Conservation (phyloP, 2,113 vertebrate genomes). For the chimpanzee (Pan troglodytes) region NHGRI_mPanTro3-v2.1_pri NC_072410.2:117022001-117022500, state of each 20-base stretch:
- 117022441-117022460: not conserved
- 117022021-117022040: slow-evolving; percentile 63
- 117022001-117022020: slow-evolving; percentile 39
- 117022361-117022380: not conserved
- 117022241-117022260: not conserved
- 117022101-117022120: slow-evolving; percentile 70
- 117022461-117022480: not conserved
- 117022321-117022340: slow-evolving; percentile 43
- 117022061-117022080: not conserved
- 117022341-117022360: slow-evolving; percentile 1
- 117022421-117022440: not conserved
- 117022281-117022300: slow-evolving; percentile 25
- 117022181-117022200: slow-evolving; percentile 76
- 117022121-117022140: slow-evolving; percentile 74
- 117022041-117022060: slow-evolving; percentile 34
- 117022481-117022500: not conserved
- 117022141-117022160: slow-evolving; percentile 77
- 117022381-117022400: not conserved
- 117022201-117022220: slow-evolving; percentile 75
- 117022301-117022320: slow-evolving; percentile 45
- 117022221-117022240: slow-evolving; percentile 75
- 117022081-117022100: slow-evolving; percentile 49
- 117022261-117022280: slow-evolving; percentile 58
- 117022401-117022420: not conserved
- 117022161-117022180: slow-evolving; percentile 70